Conservation (phyloP, 1,140 invertebrate species). For the Drosophila albomicans region DNA sequence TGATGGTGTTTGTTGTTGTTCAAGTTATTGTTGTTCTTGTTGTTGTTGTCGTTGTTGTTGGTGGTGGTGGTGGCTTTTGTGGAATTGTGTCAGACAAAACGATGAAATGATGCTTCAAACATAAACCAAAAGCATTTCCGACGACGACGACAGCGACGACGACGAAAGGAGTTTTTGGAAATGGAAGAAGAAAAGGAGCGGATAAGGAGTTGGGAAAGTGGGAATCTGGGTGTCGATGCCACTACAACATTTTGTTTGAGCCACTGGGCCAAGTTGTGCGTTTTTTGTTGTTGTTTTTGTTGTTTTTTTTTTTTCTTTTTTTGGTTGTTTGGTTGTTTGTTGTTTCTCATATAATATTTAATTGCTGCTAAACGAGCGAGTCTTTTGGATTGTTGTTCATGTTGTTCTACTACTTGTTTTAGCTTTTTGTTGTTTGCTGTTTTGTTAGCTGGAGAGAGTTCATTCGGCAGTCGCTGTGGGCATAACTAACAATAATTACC, state of each 20-base stretch:
- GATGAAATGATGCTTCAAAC: slow-evolving; percentile 53
- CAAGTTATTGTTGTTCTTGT: slow-evolving; percentile 47
- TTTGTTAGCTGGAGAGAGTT: slow-evolving; percentile 17
- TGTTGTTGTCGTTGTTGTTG: slow-evolving; percentile 22
- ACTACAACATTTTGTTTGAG: slow-evolving; percentile 34
- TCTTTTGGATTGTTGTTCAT: slow-evolving; percentile 43
- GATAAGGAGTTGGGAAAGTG: not conserved
- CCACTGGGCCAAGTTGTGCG: slow-evolving; percentile 48
- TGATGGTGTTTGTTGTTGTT: slow-evolving; percentile 46
- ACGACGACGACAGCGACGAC: slow-evolving; percentile 20
- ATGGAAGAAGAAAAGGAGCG: slow-evolving; percentile 8
- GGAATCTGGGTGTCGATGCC: not conserved
- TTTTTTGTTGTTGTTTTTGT: slow-evolving; percentile 38
- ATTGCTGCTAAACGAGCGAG: slow-evolving; percentile 41
- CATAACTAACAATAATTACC: slow-evolving; percentile 79
- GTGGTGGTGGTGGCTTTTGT: slow-evolving; percentile 16
- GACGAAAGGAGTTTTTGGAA: slow-evolving; percentile 18
- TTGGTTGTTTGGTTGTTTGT: slow-evolving; percentile 35
- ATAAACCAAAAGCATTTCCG: slow-evolving; percentile 52
- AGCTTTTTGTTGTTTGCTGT: not conserved
- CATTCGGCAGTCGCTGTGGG: slow-evolving; percentile 39
- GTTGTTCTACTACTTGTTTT: not conserved
- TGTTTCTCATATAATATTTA: slow-evolving; percentile 10
- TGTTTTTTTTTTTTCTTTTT: slow-evolving; percentile 16
- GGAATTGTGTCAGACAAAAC: slow-evolving; percentile 32